Percentiles rank a stretch among this genome's conserved stretches.
Evolutionary conservation across 2,797 vertebrate genomes (phyloP).

Genomic region (Parauchenoglanis punctatus): DNA sequence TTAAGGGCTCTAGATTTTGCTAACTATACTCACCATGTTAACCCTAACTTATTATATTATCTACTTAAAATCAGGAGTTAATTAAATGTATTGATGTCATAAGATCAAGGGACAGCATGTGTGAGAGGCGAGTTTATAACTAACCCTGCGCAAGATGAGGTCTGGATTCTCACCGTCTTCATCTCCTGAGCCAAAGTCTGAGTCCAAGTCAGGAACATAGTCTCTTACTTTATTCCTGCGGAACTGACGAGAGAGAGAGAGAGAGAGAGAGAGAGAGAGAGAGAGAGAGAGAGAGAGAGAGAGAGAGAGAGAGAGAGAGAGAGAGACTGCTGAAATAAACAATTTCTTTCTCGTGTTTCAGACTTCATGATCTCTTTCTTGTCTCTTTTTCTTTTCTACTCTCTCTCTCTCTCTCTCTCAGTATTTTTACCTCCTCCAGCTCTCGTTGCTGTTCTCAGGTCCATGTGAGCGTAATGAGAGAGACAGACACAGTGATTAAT

Average conservation of each 20-base stretch:
- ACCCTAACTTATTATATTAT: neutral
- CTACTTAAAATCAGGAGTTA: neutral
- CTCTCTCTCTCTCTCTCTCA: neutral
- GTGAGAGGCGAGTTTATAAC: neutral
- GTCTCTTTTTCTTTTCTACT: neutral
- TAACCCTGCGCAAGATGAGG: slow-evolving; percentile 74
- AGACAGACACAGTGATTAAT: slow-evolving; percentile 3
- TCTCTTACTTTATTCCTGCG: slow-evolving; percentile 76
- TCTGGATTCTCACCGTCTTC: slow-evolving; percentile 64
- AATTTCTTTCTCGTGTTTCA: neutral
- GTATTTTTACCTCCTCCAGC: slow-evolving; percentile 69
- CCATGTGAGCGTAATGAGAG: slow-evolving; percentile 10
- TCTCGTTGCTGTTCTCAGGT: slow-evolving; percentile 64
- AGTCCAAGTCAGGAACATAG: slow-evolving; percentile 69
- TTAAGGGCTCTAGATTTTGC: too few species aligned
- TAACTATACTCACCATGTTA: too few species aligned
- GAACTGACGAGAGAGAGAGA: slow-evolving; percentile 65
- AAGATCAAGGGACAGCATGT: neutral
- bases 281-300: neutral
- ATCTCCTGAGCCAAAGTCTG: slow-evolving; percentile 70
- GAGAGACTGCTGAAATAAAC: neutral
- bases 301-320: neutral
- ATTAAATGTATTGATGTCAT: neutral
- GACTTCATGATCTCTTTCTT: neutral
- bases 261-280: neutral